Evolutionary conservation across 1,140 invertebrate genomes (phyloP), one percentile per base, ranked within the genome.

Genomic region (Coenobita brevimanus): DNA sequence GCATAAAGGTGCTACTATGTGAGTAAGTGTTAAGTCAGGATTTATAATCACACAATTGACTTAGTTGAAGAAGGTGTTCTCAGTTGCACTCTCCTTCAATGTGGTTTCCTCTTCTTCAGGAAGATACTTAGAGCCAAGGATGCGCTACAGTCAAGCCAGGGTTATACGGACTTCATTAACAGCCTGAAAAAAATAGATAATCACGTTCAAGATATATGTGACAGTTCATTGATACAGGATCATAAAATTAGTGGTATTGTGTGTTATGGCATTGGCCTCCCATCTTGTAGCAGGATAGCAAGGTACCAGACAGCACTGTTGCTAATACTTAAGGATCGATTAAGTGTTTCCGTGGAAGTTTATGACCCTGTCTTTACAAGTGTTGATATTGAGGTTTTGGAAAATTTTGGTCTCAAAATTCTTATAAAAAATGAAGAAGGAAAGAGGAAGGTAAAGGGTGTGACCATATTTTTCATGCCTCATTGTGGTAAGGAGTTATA

Each of bases 401-500:
- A 81, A 64, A n/a, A 64, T 1, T 43, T 89, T 24, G n/a, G 54
- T 3, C 41, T 91, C 17, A 79, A 88, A 15, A 67, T 90, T 43
- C 38, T 88, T 24, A 60, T 38, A 3, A 33, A 75, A 10, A 87
- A 91, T 46, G 91, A 91, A 30, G 92, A 92, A 89, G 92, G 92
- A 36, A 92, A 92, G 71, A 88, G 92, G 21, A 78, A 8, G 36
- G 87, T 91, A 38, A 36, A 36, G 10, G 46, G 10, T 30, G 57
- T 41, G 21, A 92, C 92, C 3, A 17, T 93, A 41, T 92, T 92
- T 83, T 92, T 91, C 78, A 92, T 93, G 91, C 92, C 92, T 64
- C 93, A 93, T 88, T 93, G 93, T 90, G 91, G 91, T 21, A 92
- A 92, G 76, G 91, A 91, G 27, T 82, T 93, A 33, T 93, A 92